Evolutionary conservation across 2,888 invertebrate genomes (phyloP).

Genomic region (Eupeodes latifasciatus): DNA sequence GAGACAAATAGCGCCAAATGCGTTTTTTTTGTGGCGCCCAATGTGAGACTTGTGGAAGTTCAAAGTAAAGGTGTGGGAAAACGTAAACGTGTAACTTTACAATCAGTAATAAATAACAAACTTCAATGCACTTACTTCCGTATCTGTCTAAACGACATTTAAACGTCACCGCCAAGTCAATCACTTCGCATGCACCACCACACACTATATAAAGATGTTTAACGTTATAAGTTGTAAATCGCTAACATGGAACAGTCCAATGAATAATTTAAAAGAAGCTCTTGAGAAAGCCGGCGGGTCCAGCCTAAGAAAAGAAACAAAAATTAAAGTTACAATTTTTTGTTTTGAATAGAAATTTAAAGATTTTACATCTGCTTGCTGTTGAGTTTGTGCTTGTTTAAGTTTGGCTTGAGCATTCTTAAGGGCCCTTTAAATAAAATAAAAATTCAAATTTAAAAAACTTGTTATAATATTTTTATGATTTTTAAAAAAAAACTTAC

Average conservation of each 20-base stretch:
- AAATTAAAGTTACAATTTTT: neutral
- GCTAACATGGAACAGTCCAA: slow-evolving; percentile 59
- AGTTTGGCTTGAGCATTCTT: slow-evolving; percentile 95
- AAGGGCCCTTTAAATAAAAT: slow-evolving; percentile 87
- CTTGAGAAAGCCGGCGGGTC: slow-evolving; percentile 97
- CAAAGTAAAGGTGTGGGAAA: too few relatives aligned
- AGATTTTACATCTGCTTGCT: slow-evolving; percentile 85
- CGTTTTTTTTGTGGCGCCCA: neutral
- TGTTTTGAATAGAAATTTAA: neutral
- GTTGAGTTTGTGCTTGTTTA: slow-evolving; percentile 92
- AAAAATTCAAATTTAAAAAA: slow-evolving; percentile 40
- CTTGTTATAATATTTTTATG: neutral
- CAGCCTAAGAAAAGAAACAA: slow-evolving; percentile 87
- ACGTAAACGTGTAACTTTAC: too few relatives aligned
- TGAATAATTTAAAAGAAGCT: slow-evolving; percentile 92
- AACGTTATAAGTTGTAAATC: slow-evolving; percentile 54
- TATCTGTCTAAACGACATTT: slow-evolving; percentile 55
- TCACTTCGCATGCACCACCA: slow-evolving; percentile 52
- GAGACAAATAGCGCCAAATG: too few relatives aligned
- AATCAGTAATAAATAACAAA: neutral
- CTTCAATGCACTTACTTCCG: slow-evolving; percentile 39
- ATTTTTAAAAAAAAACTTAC: slow-evolving; percentile 86
- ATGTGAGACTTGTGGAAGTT: too few relatives aligned
- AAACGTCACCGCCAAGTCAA: slow-evolving; percentile 51
- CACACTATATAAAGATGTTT: slow-evolving; percentile 59